Percentiles rank a stretch among this genome's conserved stretches.
Evolutionary conservation across 1,140 invertebrate genomes (phyloP).

Genomic region (Marisa cornuarietis): DNA sequence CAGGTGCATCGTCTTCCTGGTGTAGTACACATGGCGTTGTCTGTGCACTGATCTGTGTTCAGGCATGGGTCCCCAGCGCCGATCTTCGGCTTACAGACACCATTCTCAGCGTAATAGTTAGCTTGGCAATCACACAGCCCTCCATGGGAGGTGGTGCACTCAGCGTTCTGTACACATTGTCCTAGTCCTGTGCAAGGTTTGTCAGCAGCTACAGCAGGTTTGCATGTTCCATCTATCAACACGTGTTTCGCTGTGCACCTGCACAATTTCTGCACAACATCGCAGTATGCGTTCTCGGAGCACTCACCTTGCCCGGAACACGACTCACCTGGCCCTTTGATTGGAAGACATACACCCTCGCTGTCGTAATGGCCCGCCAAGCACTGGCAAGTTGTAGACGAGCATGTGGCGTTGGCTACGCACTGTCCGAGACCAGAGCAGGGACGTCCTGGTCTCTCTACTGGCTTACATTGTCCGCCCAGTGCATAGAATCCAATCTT

Average conservation of each 20-base stretch:
- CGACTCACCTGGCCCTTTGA: constrained; percentile 5
- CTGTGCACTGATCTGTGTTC: constrained; percentile 14
- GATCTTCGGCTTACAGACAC: constrained; percentile 15
- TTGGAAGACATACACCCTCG: constrained; percentile 3
- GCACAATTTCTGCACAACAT: constrained; percentile 6
- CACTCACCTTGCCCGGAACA: constrained; percentile 16
- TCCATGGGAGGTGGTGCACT: constrained; percentile 22
- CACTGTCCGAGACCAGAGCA: constrained; percentile 26
- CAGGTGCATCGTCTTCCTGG: constrained; percentile 12
- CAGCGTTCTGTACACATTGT: constrained; percentile 22
- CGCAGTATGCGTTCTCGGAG: constrained; percentile 21
- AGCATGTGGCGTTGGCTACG: constrained; percentile 21
- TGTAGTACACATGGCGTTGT: constrained; percentile 13
- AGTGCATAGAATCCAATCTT: constrained; percentile 14
- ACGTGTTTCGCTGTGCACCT: constrained; percentile 9
- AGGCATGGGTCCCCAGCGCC: constrained; percentile 7
- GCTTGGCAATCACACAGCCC: constrained; percentile 21
- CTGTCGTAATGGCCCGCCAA: constrained; percentile 17
- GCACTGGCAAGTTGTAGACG: constrained; percentile 15
- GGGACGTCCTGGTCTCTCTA: constrained; percentile 14
- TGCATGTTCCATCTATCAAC: not conserved
- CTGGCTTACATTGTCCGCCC: constrained; percentile 7
- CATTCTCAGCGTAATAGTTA: constrained; percentile 15
- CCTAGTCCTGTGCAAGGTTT: constrained; percentile 9
- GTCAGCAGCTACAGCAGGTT: constrained; percentile 10